Conservation (phyloP, 1,140 invertebrate species). For the Drosophila azteca region DNA sequence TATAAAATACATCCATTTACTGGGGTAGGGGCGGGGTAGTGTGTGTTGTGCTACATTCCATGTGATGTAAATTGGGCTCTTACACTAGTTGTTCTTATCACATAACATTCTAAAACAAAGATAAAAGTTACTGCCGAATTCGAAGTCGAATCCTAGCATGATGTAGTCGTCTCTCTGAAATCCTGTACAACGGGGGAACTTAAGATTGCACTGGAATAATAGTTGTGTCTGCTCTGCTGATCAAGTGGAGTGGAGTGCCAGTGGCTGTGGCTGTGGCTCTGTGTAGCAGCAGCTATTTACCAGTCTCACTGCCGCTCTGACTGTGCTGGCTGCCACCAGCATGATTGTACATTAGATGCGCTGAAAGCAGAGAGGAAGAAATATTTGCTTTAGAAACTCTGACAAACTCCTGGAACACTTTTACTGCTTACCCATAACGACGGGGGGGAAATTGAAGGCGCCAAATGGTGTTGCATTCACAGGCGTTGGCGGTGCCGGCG, state of each 20-base stretch:
- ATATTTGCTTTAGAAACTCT: not conserved
- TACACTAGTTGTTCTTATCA: slow-evolving; percentile 2
- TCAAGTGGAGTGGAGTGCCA: not conserved
- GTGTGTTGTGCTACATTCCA: too few species aligned
- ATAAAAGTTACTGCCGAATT: too few species aligned
- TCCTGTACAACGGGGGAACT: slow-evolving; percentile 28
- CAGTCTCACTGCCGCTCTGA: slow-evolving; percentile 57
- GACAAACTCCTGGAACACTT: too few species aligned
- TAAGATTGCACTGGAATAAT: slow-evolving; percentile 50
- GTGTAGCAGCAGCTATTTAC: slow-evolving; percentile 58
- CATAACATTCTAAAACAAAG: slow-evolving; percentile 1
- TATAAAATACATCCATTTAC: too few species aligned
- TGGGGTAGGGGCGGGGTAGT: too few species aligned
- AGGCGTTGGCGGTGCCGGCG: not conserved
- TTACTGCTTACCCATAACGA: slow-evolving; percentile 56
- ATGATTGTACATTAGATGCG: slow-evolving; percentile 74
- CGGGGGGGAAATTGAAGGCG: slow-evolving; percentile 60
- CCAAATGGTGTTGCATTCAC: slow-evolving; percentile 48
- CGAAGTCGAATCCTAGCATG: too few species aligned
- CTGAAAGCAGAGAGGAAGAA: slow-evolving; percentile 29
- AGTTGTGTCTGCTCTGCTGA: not conserved
- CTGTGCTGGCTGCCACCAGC: slow-evolving; percentile 60
- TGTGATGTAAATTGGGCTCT: not conserved
- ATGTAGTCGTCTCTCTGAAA: too few species aligned
- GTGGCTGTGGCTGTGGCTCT: not conserved